These are phyloP conservation scores for Dicyrtomina minuta DNA, from an alignment of 2,888 invertebrate species.

Conservation along the genomic window DNA sequence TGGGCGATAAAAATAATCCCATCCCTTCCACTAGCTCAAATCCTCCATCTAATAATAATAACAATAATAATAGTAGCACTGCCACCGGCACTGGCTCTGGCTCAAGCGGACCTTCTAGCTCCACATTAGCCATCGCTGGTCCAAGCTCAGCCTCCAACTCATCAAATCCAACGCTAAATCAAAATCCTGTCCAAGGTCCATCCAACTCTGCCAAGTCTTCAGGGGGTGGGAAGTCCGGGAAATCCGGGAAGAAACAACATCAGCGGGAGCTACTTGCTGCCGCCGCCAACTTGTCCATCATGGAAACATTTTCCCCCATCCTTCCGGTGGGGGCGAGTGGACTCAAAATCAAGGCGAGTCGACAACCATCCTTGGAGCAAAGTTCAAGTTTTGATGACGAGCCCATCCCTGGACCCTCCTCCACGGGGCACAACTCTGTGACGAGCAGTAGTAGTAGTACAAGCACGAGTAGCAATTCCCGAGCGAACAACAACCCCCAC, in stretches of 20 bases:
- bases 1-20: neutral
- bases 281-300: conserved; percentile 3
- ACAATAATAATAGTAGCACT: too few relatives aligned
- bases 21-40: too few relatives aligned
- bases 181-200: neutral
- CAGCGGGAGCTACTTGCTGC: conserved; percentile 9
- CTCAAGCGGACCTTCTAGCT: neutral
- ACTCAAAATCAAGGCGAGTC: conserved; percentile 46
- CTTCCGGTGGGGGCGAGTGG: conserved; percentile 45
- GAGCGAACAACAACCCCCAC: conserved; percentile 1
- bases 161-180: neutral
- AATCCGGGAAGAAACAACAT: conserved; percentile 36
- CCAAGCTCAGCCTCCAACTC: neutral
- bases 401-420: conserved; percentile 37
- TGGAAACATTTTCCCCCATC: conserved; percentile 7
- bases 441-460: neutral
- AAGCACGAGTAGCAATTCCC: neutral
- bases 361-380: conserved; percentile 40
- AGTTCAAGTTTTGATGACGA: conserved; percentile 51
- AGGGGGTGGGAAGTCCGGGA: conserved; percentile 30
- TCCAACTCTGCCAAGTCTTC: neutral
- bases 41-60: too few relatives aligned
- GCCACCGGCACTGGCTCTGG: neutral
- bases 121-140: neutral
- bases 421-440: conserved; percentile 25